Percentiles rank a stretch among this genome's conserved stretches.
phyloP scores from a whole-genome alignment of 2,113 vertebrate species.

The Picathartes gymnocephalus region DNA sequence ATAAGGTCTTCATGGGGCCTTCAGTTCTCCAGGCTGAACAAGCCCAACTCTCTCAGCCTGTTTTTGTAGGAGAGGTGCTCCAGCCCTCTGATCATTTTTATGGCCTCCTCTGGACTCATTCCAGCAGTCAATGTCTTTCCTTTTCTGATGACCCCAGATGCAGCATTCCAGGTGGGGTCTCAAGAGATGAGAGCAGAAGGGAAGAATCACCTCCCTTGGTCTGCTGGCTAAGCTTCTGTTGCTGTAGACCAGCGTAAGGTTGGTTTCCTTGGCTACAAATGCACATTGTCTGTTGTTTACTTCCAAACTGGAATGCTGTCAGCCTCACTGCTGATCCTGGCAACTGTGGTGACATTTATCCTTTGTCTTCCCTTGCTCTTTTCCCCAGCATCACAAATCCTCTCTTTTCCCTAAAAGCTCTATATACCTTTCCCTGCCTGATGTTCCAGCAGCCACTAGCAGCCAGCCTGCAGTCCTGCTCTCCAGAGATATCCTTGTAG shows the following conservation, averaged over 20 bases:
- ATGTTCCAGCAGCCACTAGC: neutral
- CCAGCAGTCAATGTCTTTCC: neutral
- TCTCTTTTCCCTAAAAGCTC: neutral
- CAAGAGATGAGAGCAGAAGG: neutral
- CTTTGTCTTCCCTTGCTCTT: neutral
- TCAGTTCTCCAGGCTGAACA: neutral
- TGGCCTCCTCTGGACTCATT: neutral
- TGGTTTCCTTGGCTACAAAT: neutral
- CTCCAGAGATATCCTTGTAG: neutral
- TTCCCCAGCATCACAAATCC: neutral
- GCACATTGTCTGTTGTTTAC: neutral
- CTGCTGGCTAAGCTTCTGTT: neutral
- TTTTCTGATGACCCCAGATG: accelerated
- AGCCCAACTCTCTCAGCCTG: neutral
- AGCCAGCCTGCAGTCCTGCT: neutral
- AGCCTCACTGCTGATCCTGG: neutral
- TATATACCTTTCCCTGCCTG: neutral
- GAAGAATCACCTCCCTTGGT: neutral
- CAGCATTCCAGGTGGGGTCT: neutral
- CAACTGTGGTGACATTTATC: neutral
- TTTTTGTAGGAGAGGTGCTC: neutral
- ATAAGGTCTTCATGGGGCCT: neutral
- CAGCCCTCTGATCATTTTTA: neutral
- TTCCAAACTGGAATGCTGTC: neutral
- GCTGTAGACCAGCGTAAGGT: neutral